Conservation (phyloP, 2,888 invertebrate genomes). For the Drosophila neonasuta region DNA sequence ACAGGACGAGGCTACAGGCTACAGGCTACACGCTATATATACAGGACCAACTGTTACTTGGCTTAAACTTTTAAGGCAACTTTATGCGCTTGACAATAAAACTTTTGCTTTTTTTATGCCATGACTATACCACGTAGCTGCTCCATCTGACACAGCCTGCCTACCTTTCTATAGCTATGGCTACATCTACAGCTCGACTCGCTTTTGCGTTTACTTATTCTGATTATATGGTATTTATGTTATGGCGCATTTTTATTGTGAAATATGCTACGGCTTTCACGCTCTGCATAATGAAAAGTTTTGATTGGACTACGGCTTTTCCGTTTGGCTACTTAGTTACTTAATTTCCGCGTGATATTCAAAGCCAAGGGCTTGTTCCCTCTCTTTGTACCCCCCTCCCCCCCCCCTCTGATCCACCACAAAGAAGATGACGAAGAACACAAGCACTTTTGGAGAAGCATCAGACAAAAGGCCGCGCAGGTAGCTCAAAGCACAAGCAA, state of each 20-base stretch:
- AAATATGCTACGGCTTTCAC: conserved; percentile 52
- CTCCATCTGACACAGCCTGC: neutral
- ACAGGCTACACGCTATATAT: conserved; percentile 1
- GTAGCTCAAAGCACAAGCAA: neutral
- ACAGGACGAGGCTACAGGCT: neutral
- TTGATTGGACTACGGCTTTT: conserved; percentile 58
- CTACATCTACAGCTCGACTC: too few relatives aligned
- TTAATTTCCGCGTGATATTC: conserved; percentile 72
- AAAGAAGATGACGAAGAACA: conserved; percentile 23
- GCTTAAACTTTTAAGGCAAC: conserved; percentile 71
- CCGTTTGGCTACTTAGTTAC: conserved; percentile 71
- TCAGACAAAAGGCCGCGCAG: conserved; percentile 20
- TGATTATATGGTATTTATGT: conserved; percentile 60
- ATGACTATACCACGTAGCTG: conserved; percentile 5
- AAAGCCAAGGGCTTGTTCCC: conserved; percentile 43
- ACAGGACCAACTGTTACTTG: conserved; percentile 37
- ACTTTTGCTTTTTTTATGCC: conserved; percentile 61
- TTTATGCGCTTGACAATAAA: conserved; percentile 74
- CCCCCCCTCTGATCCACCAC: neutral
- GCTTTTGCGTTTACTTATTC: conserved; percentile 17
- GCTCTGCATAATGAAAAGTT: conserved; percentile 66
- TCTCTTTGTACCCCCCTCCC: neutral
- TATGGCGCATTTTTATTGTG: conserved; percentile 59
- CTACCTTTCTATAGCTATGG: conserved; percentile 1
- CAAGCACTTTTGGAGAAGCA: conserved; percentile 15